phyloP scores from a whole-genome alignment of 1,140 invertebrate species.

The Zeugodacus cucurbitae region DNA sequence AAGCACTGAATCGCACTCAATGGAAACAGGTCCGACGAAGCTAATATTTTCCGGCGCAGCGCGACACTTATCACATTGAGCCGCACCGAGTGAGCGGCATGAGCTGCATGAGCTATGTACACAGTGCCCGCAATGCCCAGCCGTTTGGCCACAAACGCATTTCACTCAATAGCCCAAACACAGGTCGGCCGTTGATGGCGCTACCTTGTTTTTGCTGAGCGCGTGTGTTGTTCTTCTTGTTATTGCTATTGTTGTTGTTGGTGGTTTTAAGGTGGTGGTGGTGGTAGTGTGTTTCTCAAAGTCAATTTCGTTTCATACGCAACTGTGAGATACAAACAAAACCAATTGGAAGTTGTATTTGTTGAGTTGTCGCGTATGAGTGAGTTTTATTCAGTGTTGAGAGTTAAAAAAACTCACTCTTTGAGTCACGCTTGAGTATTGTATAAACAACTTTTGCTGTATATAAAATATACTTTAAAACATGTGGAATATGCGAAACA shows the following conservation, averaged over 20 bases:
- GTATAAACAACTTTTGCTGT: too few species aligned
- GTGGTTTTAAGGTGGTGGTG: background rate
- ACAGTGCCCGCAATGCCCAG: background rate
- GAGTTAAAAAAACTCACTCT: background rate
- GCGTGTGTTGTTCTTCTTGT: background rate
- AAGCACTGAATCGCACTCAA: slow-evolving; percentile 45
- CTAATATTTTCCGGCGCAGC: slow-evolving; percentile 17
- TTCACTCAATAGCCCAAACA: background rate
- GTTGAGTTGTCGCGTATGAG: background rate
- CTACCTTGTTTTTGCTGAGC: background rate
- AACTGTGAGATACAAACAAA: background rate
- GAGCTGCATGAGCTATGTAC: slow-evolving; percentile 27
- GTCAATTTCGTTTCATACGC: background rate
- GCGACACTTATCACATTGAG: slow-evolving; percentile 15
- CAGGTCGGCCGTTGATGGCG: background rate
- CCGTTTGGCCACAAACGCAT: background rate
- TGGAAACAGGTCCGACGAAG: slow-evolving; percentile 56
- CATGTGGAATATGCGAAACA: background rate
- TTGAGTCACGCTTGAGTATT: background rate
- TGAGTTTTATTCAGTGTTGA: background rate
- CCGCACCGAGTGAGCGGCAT: background rate
- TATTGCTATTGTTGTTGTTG: background rate
- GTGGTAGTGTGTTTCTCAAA: too few species aligned
- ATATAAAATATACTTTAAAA: background rate
- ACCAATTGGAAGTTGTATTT: background rate